Evolutionary conservation across 2,888 invertebrate genomes (phyloP).

Genomic region (Mythimna albipuncta): DNA sequence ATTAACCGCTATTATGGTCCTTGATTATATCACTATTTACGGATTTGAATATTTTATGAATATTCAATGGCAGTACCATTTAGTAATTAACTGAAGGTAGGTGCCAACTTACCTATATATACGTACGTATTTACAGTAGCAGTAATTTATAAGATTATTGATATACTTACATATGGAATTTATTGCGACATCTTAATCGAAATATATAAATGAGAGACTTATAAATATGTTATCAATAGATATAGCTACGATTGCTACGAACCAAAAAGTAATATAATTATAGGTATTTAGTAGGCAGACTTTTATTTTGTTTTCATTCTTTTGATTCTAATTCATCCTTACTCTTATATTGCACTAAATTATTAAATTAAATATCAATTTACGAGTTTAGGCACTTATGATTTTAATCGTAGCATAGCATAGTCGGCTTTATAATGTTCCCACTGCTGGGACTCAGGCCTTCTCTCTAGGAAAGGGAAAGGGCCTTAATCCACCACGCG

Average conservation of each 20-base stretch:
- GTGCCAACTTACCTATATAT: not conserved
- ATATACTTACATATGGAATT: conserved; percentile 3
- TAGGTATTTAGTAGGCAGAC: no score
- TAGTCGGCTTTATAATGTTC: no score
- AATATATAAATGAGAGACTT: conserved; percentile 10
- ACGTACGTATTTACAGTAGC: conserved; percentile 4
- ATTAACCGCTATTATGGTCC: no score
- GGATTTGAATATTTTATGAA: conserved; percentile 24
- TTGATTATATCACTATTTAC: not conserved
- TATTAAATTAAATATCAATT: no score
- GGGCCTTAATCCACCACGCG: no score
- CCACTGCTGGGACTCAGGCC: no score
- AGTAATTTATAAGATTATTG: conserved; percentile 17
- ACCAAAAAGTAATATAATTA: not conserved
- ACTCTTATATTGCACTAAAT: no score
- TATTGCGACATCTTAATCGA: conserved; percentile 16
- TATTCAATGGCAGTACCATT: conserved; percentile 46
- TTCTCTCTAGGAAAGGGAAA: no score
- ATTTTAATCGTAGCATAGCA: no score
- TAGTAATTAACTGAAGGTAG: conserved; percentile 22
- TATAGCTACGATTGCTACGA: not conserved
- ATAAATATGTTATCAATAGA: not conserved
- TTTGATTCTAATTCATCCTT: no score
- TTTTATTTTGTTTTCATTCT: no score
- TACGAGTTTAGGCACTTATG: no score